Percentiles rank a stretch among this genome's conserved stretches.
Evolutionary conservation across 1,140 invertebrate species (phyloP).

Genomic region (Nymphalis io): DNA sequence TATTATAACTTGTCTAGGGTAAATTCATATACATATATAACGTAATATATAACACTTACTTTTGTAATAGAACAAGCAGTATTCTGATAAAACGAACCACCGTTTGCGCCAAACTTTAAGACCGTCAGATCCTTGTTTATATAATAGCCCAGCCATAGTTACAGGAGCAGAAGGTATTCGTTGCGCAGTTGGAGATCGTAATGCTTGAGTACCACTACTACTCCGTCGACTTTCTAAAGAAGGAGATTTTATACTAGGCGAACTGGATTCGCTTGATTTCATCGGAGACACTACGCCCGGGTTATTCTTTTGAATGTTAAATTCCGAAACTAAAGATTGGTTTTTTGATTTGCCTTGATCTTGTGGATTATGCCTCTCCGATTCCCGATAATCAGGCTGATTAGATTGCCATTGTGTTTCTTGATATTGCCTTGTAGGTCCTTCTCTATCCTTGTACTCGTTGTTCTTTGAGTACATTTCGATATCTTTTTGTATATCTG

Average conservation of each 20-base stretch:
- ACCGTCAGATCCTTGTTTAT: conserved; percentile 95
- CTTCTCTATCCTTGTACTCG: conserved; percentile 65
- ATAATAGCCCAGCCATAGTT: conserved; percentile 92
- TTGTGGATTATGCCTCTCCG: conserved; percentile 51
- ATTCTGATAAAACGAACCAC: conserved; percentile 97
- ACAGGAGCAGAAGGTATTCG: conserved; percentile 89
- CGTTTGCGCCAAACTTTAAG: conserved; percentile 96
- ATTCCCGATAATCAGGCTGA: conserved; percentile 61
- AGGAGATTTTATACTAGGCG: conserved; percentile 76
- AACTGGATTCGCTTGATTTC: conserved; percentile 77
- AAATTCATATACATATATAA: too few relatives aligned
- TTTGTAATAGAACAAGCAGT: conserved; percentile 97
- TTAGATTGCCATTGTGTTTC: conserved; percentile 68
- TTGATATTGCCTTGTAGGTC: conserved; percentile 62
- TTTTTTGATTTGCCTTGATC: conserved; percentile 60
- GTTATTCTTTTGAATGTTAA: conserved; percentile 60
- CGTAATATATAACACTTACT: conserved; percentile 83
- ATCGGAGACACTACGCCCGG: conserved; percentile 61
- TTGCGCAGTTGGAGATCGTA: conserved; percentile 89
- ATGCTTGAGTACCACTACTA: conserved; percentile 82
- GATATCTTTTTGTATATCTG: conserved; percentile 65
- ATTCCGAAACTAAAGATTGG: conserved; percentile 64
- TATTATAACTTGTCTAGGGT: too few relatives aligned
- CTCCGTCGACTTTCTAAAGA: conserved; percentile 83
- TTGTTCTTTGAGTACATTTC: conserved; percentile 68